Evolutionary conservation across 2,888 invertebrate species (phyloP), one percentile per base, ranked within the genome.

Genomic region (Hirtodrosophila trivittata): DNA sequence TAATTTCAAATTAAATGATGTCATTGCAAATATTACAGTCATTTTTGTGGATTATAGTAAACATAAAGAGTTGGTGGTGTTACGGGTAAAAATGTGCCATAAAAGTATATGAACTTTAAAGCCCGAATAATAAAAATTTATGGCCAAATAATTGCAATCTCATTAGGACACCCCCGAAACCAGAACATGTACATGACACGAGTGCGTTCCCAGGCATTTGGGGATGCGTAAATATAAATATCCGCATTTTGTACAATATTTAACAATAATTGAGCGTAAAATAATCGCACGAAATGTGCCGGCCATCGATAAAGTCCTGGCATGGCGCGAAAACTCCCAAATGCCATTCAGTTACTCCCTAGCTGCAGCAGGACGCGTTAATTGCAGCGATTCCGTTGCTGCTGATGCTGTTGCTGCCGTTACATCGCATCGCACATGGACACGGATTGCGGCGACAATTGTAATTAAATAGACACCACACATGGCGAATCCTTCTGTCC

Each of bases 261-360:
- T 89, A 88, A 88, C 87, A 89, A 88, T 89, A 89, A 88, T 88
- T 89, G 89, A 88, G 88, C 89, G 85, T 87, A 87, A 88, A 88
- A 88, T 87, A 85, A 88, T 84, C 87, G 78, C 78, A 60, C 66
- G 33, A 54, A 73, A 72, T 65, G 65, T 67, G 62, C 51, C 42
- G 57, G 57, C 26, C 60, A 47, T 50, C 64, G 69, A 68, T 76
- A 78, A 66, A 62, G 70, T 50, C 57, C 66, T 38, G 45, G 46
- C 57, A 50, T n/a, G 49, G 37, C 46, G 37, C 14, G 16, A n/a
- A n/a, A 41, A 7, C 42, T 38, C 52, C 49, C 58, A 63, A 37
- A 58, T 33, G 28, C 33, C 58, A 59, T 18, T 62, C 50, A 21
- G 32, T 9, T 30, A 12, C 41, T 58, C 50, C 59, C 59, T 45